Base-by-base conservation (phyloP, 1,140 invertebrate genomes). In the Piezodorus guildinii region DNA sequence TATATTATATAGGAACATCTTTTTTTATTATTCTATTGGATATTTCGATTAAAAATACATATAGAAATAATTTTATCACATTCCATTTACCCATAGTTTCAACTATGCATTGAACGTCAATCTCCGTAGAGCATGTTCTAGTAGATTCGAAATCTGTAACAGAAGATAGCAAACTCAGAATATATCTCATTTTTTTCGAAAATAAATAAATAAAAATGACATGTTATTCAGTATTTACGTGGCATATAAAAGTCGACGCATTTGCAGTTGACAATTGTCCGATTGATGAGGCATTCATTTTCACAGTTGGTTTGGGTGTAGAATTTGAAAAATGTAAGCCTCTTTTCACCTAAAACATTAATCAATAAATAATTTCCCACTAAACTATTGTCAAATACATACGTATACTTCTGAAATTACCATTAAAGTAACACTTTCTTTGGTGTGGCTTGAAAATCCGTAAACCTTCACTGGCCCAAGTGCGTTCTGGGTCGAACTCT, bases 241-340 rank as follows among this genome's bases (percentile, higher is more conserved):
- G 52, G 52, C 52, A 56, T 56, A 14, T 56, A 56, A 23, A 56
- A 56, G 52, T 56, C 52, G 23, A 56, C 21, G 23, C 52, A 56
- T 14, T 25, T 5, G 23, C 52, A 56, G 4, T 56, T 56, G 2
- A 4, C 6, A 16, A 56, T 23, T 25, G 52, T 56, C 2, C 14
- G 14, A 25, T 25, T 56, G 23, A 56, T 56, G 2, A 56, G 23
- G 14, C 52, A 56, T 25, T 56, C 52, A 15, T 25, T 56, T 15
- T 56, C 52, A 25, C 52, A 56, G 23, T 56, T 56, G 15, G 5
- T 21, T 25, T 10, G 1, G 2, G 52, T 56, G 23, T 56, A 56
- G 14, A 5, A 25, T 10, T 56, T 56, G 52, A 23, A 56, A 25
- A 23, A 56, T 1, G 23, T 25, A 21, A 56, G 52, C 1, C 6